A percentile compares a stretch with the other conserved stretches of the same genome.
phyloP scores from a whole-genome alignment of 1,140 invertebrate species.

The Muscidifurax raptorellus region DNA sequence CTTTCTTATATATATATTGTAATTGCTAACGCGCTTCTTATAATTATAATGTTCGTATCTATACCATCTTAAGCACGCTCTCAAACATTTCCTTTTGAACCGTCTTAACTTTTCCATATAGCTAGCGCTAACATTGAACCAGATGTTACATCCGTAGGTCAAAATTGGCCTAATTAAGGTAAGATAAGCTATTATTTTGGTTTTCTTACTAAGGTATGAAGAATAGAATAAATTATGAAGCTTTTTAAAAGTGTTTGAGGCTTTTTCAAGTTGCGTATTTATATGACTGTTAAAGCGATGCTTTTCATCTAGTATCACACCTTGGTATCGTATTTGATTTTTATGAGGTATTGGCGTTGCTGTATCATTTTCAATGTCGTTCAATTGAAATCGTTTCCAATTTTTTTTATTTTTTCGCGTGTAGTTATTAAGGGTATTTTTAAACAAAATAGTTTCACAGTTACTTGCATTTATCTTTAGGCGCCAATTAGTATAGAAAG shows the following conservation, averaged over 20 bases:
- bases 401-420: neutral
- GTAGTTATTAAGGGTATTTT: neutral
- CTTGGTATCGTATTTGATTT: constrained; percentile 52
- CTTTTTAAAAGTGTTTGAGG: constrained; percentile 47
- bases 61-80: constrained; percentile 29
- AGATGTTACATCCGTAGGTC: constrained; percentile 54
- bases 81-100: constrained; percentile 34
- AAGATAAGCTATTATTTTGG: constrained; percentile 56
- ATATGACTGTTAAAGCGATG: constrained; percentile 47
- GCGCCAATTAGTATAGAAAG: constrained; percentile 15
- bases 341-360: constrained; percentile 31
- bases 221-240: constrained; percentile 51
- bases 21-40: too few species aligned
- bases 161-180: constrained; percentile 56
- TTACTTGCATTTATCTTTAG: constrained; percentile 35
- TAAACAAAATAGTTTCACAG: constrained; percentile 36
- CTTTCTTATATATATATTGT: too few species aligned
- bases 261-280: constrained; percentile 49
- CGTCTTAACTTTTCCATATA: neutral
- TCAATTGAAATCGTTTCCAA: constrained; percentile 15
- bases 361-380: neutral
- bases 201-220: constrained; percentile 37
- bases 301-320: constrained; percentile 47
- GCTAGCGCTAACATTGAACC: constrained; percentile 52
- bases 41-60: neutral